Evolutionary conservation across 1,140 invertebrate genomes (phyloP), one percentile per base, ranked within the genome.

Genomic region (Prorops nasuta): DNA sequence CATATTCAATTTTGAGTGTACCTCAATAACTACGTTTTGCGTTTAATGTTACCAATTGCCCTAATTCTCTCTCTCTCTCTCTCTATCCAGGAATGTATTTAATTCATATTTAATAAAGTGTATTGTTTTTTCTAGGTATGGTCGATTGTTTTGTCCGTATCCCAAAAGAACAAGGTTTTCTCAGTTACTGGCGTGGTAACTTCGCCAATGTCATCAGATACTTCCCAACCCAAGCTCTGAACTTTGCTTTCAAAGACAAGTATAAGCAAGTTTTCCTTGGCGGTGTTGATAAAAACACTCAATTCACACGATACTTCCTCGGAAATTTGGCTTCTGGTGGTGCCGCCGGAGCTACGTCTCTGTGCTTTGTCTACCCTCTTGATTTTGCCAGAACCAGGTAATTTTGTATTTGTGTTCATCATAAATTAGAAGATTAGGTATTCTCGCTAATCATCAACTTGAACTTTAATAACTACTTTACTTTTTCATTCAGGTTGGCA

Each of bases 281-380:
- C 32, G 90, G 89, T 40, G 85, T 94, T 36, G 89, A 94, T 77
- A 94, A 94, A 74, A 87, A 91, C 58, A 92, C 84, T n/a, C 88
- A 93, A 62, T 95, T 95, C 78, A 85, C 85, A 82, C 83, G 84
- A 60, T 92, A 91, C 66, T 94, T 94, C 71, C 66, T 84, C 43
- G 90, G 90, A 56, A 91, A 97, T 77, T 81, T 97, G 58, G 89
- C 91, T 6, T 94, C 92, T 63, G 94, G 94, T 80, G 94, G 94
- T 77, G 91, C 91, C 50, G 93, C 95, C 66, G 95, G 95, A 67
- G 94, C 92, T 16, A 91, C 93, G 14, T 97, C 94, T 19, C 82
- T 97, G 19, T 93, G 90, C 77, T 96, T 98, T 67, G 94, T 98
- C 41, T 98, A 98, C 72, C 95, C 95, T 16, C 83, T 98, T 34